Percentiles rank a stretch among this genome's conserved stretches.
Evolutionary conservation across 2,797 vertebrate genomes (phyloP).

Genomic region (Oreochromis mossambicus): DNA sequence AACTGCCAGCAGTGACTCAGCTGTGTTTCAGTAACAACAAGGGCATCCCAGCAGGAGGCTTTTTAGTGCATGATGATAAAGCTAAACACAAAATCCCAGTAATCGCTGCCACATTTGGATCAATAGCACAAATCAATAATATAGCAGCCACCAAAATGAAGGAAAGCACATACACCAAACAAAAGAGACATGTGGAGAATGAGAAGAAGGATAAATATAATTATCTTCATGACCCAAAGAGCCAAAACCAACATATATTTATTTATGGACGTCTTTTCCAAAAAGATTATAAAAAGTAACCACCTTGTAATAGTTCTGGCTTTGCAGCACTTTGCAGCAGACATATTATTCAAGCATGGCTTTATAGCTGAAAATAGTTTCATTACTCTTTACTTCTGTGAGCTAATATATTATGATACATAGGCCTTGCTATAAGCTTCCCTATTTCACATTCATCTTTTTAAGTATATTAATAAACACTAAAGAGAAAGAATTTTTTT

Average conservation of each 20-base stretch:
- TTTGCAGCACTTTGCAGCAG: conserved; percentile 76
- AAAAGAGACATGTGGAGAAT: conserved; percentile 12
- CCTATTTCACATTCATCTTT: conserved; percentile 79
- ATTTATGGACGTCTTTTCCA: conserved; percentile 76
- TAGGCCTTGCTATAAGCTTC: conserved; percentile 51
- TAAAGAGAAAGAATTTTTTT: conserved; percentile 76
- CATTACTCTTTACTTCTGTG: conserved; percentile 78
- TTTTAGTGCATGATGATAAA: background rate
- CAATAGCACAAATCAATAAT: conserved; percentile 22
- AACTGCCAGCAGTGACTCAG: conserved; percentile 2
- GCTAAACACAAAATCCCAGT: conserved; percentile 1
- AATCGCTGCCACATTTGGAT: conserved; percentile 4
- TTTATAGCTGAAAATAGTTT: conserved; percentile 78
- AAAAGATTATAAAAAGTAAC: conserved; percentile 79
- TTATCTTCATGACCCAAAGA: conserved; percentile 31
- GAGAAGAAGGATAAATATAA: conserved; percentile 15
- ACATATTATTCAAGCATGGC: conserved; percentile 76
- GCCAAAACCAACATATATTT: conserved; percentile 41
- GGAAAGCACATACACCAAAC: background rate
- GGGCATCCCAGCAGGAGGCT: background rate
- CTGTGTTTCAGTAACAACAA: background rate
- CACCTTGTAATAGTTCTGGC: conserved; percentile 78
- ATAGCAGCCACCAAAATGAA: background rate
- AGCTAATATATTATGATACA: conserved; percentile 75
- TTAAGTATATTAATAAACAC: conserved; percentile 82